Percentiles rank a stretch among this genome's conserved stretches.
These are phyloP conservation scores for Drosophila nasuta DNA, from an alignment of 1,140 invertebrate species.

Conservation along the genomic window DNA sequence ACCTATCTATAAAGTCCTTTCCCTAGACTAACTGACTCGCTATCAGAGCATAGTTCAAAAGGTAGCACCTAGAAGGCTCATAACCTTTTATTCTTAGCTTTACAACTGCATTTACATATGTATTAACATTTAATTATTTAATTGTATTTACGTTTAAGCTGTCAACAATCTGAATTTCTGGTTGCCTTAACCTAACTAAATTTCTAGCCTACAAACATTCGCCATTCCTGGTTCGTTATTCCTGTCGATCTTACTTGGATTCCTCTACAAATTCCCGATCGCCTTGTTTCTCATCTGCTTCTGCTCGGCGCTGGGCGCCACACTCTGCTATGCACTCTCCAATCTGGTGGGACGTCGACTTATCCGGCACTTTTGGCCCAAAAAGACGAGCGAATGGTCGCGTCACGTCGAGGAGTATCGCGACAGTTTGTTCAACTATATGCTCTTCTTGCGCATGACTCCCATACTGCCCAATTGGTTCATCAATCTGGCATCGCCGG, in stretches of 20 bases:
- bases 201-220: conserved; percentile 97
- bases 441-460: conserved; percentile 98
- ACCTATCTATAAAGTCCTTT: no score
- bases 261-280: conserved; percentile 96
- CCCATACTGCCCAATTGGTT: conserved; percentile 99
- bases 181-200: conserved; percentile 57
- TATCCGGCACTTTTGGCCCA: conserved; percentile 95
- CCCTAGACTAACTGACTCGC: no score
- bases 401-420: conserved; percentile 93
- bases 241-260: conserved; percentile 98
- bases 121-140: no score
- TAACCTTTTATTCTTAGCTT: no score
- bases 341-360: conserved; percentile 94
- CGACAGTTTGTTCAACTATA: conserved; percentile 97
- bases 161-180: conserved; percentile 25
- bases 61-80: no score
- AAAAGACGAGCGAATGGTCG: conserved; percentile 94
- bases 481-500: conserved; percentile 98
- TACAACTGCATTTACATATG: no score
- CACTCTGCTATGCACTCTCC: conserved; percentile 97
- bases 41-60: no score
- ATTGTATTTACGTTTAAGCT: no score
- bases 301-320: conserved; percentile 98
- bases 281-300: conserved; percentile 96
- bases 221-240: conserved; percentile 99